These are phyloP conservation scores for Patella vulgata DNA, from an alignment of 1,140 invertebrate genomes.

Conservation along the genomic window DNA sequence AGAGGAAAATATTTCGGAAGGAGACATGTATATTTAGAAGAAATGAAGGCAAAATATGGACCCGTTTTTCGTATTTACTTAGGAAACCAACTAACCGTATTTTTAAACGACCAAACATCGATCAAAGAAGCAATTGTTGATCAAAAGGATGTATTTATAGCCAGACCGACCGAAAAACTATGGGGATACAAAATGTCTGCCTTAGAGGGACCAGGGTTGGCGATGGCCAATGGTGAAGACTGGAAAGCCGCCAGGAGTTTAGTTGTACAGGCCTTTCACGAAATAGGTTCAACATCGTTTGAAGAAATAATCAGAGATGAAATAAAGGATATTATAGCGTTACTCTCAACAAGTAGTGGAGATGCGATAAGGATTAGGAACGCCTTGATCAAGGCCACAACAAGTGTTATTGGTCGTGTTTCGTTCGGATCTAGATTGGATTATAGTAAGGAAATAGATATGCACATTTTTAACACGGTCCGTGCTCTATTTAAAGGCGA, in stretches of 20 bases:
- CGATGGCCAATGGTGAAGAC: conserved; percentile 64
- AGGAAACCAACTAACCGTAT: conserved; percentile 22
- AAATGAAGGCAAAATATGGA: neutral
- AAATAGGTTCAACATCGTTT: conserved; percentile 79
- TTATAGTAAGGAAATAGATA: conserved; percentile 61
- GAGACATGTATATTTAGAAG: neutral
- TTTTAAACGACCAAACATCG: conserved; percentile 29
- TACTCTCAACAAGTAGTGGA: conserved; percentile 4
- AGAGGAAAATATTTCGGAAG: neutral
- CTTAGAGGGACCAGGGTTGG: conserved; percentile 37
- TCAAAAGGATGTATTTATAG: conserved; percentile 19
- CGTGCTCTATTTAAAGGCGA: too few relatives aligned
- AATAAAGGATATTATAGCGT: conserved; percentile 29
- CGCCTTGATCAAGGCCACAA: conserved; percentile 5
- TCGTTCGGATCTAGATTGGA: conserved; percentile 78
- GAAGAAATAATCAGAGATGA: conserved; percentile 78
- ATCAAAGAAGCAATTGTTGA: conserved; percentile 36
- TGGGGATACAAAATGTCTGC: neutral
- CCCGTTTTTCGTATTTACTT: conserved; percentile 12
- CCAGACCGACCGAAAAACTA: conserved; percentile 12
- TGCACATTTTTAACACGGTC: conserved; percentile 11
- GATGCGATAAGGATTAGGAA: conserved; percentile 13
- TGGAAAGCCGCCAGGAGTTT: conserved; percentile 83
- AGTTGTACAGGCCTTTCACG: conserved; percentile 75
- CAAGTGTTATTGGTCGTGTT: conserved; percentile 87